A percentile compares a stretch with the other conserved stretches of the same genome.
Evolutionary conservation across 2,113 vertebrate genomes (phyloP).

Genomic region (Rhinopithecus roxellana): DNA sequence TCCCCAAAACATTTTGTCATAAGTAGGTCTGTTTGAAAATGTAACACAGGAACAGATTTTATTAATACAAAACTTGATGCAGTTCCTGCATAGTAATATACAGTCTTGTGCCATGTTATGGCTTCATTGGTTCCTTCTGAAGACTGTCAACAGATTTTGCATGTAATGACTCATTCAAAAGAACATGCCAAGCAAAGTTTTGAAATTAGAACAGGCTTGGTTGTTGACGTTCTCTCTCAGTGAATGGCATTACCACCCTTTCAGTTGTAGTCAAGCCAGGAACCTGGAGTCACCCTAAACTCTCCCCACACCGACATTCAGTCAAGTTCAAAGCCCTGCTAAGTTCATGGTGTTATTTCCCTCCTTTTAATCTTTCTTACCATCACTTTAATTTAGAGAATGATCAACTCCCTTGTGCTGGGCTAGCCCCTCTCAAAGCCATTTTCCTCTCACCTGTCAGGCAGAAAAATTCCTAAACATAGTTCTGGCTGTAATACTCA

Average conservation of each 20-base stretch:
- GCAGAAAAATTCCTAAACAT: background rate
- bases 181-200: slow-evolving; percentile 57
- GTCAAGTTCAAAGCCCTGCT: background rate
- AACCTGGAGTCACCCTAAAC: background rate
- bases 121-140: slow-evolving; percentile 42
- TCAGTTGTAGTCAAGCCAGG: slow-evolving; percentile 1
- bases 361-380: background rate
- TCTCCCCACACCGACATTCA: background rate
- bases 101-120: background rate
- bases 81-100: background rate
- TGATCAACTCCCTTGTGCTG: background rate
- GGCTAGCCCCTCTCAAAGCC: background rate
- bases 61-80: background rate
- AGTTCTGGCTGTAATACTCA: background rate
- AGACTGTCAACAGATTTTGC: slow-evolving; percentile 36
- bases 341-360: background rate
- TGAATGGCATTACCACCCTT: background rate
- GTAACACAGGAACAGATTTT: background rate
- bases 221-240: background rate
- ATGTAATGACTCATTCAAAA: slow-evolving; percentile 55
- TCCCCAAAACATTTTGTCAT: background rate
- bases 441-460: background rate
- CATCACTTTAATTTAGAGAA: background rate
- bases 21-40: slow-evolving; percentile 17
- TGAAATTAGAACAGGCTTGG: slow-evolving; percentile 27